Evolutionary conservation across 2,113 vertebrate species (phyloP).

Genomic region (Semnornis frantzii): DNA sequence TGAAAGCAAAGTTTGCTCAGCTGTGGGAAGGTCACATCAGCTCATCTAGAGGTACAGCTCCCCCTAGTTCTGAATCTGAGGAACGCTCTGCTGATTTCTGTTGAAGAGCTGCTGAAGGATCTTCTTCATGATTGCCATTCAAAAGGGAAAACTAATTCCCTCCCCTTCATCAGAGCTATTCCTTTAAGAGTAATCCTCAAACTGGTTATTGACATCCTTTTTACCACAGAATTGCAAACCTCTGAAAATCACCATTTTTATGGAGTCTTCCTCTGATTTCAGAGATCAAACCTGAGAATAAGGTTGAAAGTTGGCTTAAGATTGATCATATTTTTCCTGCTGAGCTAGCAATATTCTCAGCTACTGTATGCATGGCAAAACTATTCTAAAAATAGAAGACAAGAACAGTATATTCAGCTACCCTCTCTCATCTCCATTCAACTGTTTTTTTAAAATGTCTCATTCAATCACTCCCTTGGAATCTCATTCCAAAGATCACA

Average conservation of each 20-base stretch:
- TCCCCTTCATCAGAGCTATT: neutral
- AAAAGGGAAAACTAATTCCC: neutral
- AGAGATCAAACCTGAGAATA: neutral
- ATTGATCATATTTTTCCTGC: neutral
- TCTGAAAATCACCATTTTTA: neutral
- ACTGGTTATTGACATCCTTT: neutral
- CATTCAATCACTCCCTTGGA: neutral
- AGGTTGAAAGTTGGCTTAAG: fast-evolving
- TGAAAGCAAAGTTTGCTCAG: neutral
- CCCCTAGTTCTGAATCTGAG: neutral
- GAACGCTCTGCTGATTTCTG: neutral
- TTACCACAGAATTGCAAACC: neutral
- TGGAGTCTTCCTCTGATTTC: neutral
- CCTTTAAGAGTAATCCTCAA: neutral
- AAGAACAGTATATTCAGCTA: neutral
- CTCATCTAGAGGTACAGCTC: conserved; percentile 23
- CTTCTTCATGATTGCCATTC: neutral
- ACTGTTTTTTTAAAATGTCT: neutral
- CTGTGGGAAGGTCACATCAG: neutral
- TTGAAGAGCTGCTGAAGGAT: neutral
- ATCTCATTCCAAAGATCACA: neutral
- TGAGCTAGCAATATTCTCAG: neutral
- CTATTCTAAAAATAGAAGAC: neutral
- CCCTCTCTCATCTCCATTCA: neutral
- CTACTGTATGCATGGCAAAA: neutral